These are phyloP conservation scores for Lysandra bellargus DNA, from an alignment of 2,888 invertebrate genomes.

Conservation along the genomic window DNA sequence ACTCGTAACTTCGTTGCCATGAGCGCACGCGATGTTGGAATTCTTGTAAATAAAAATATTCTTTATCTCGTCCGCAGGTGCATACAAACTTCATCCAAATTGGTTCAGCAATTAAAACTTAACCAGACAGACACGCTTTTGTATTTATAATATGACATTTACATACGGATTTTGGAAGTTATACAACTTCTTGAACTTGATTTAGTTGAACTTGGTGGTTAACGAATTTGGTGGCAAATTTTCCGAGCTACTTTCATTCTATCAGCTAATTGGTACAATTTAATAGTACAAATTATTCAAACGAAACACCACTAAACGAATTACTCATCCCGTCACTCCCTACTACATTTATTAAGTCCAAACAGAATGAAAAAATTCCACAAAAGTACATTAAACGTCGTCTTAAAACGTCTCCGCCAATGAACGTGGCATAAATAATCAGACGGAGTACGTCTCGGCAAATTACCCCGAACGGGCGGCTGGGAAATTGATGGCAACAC, in stretches of 20 bases:
- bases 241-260: neutral
- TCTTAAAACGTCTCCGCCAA: slow-evolving; percentile 55
- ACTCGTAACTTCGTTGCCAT: neutral
- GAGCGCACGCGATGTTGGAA: too few relatives aligned
- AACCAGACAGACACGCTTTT: too few relatives aligned
- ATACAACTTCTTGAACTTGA: too few relatives aligned
- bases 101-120: too few relatives aligned
- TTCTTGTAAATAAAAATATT: too few relatives aligned
- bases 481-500: slow-evolving; percentile 50
- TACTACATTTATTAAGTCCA: slow-evolving; percentile 28
- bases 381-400: slow-evolving; percentile 32
- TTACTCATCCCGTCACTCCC: slow-evolving; percentile 18
- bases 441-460: slow-evolving; percentile 65
- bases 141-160: too few relatives aligned
- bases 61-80: too few relatives aligned
- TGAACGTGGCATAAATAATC: slow-evolving; percentile 70
- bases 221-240: neutral
- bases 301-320: slow-evolving; percentile 7
- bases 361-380: slow-evolving; percentile 28
- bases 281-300: neutral
- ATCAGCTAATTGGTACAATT: neutral
- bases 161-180: too few relatives aligned
- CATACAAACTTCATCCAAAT: too few relatives aligned
- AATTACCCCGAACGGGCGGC: slow-evolving; percentile 70
- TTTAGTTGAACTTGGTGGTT: neutral